phyloP scores from a whole-genome alignment of 1,140 invertebrate species.

The Drosophila littoralis region DNA sequence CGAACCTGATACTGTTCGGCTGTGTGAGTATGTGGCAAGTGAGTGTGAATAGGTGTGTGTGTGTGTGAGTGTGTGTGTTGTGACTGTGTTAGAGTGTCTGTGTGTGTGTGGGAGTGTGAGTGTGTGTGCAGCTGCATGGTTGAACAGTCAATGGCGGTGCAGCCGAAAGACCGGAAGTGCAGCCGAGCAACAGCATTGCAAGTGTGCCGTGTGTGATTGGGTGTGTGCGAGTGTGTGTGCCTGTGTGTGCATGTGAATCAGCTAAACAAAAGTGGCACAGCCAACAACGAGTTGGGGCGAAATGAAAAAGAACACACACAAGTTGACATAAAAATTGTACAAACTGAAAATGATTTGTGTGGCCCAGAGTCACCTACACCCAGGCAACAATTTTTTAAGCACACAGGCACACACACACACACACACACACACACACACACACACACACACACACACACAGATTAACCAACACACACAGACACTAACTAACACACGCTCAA shows the following conservation, averaged over 20 bases:
- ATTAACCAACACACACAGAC: not conserved
- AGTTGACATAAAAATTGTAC: conserved; percentile 79
- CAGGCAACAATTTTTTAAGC: conserved; percentile 24
- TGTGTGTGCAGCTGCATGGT: conserved; percentile 55
- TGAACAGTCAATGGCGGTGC: conserved; percentile 73
- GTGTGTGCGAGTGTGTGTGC: not conserved
- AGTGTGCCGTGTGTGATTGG: conserved; percentile 18
- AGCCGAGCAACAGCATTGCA: conserved; percentile 69
- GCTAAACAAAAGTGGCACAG: conserved; percentile 73
- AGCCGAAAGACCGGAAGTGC: conserved; percentile 72
- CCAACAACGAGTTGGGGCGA: conserved; percentile 20
- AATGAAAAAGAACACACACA: conserved; percentile 39
- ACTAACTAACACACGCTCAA: not conserved
- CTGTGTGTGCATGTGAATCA: conserved; percentile 2
- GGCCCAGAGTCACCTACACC: conserved; percentile 23
- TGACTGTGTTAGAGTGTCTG: not conserved
- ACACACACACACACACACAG: not conserved
- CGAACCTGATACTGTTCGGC: conserved; percentile 58
- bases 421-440: too few species aligned
- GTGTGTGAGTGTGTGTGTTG: conserved; percentile 12
- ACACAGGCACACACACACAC: conserved; percentile 12
- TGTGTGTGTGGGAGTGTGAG: conserved; percentile 3
- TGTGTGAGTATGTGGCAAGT: conserved; percentile 21
- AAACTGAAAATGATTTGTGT: conserved; percentile 81
- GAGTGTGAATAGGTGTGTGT: conserved; percentile 4